Conservation (phyloP, 2,113 vertebrate species). For the Syrmaticus mikado region DNA sequence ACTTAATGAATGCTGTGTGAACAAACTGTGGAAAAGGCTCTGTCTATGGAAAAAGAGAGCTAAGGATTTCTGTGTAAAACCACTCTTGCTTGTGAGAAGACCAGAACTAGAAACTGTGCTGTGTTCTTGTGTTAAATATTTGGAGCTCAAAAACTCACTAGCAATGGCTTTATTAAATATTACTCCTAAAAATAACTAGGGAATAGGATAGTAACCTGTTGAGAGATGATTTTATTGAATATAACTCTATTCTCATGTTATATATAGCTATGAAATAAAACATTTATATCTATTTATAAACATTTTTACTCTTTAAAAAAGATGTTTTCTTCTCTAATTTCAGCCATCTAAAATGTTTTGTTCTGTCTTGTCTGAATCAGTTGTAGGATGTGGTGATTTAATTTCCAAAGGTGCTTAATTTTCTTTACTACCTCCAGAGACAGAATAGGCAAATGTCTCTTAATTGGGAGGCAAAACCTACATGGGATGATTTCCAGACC, state of each 20-base stretch:
- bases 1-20: neutral
- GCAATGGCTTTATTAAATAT: neutral
- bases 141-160: neutral
- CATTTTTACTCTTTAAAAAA: neutral
- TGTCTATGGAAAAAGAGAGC: fast-evolving
- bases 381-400: neutral
- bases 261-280: neutral
- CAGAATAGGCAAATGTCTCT: neutral
- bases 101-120: neutral
- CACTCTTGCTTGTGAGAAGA: neutral
- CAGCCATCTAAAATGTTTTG: neutral
- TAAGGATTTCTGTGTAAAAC: neutral
- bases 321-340: neutral
- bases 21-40: fast-evolving
- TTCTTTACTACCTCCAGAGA: neutral
- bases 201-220: neutral
- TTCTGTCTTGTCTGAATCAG: neutral
- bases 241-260: neutral
- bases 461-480: neutral
- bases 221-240: neutral
- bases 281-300: fast-evolving
- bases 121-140: neutral
- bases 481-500: neutral
- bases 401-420: neutral
- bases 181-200: fast-evolving